Base-by-base conservation (phyloP, 2,113 vertebrate genomes). In the Sylvia atricapilla region DNA sequence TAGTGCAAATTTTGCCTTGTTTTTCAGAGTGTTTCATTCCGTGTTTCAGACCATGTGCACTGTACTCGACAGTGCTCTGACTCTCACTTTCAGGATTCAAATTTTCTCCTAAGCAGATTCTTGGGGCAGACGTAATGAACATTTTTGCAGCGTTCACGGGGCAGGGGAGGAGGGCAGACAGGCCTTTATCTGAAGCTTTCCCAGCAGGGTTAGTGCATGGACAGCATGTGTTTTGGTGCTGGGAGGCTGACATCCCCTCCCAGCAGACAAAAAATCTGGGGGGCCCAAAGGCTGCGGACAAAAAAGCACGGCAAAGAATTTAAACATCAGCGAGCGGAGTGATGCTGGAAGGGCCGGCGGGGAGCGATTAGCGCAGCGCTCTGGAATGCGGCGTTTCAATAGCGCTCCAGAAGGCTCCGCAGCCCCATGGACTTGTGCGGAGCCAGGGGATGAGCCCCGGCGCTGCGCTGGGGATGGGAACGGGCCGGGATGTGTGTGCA, bases 331-430 rank as follows among this genome's bases (percentile, higher is more conserved):
- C 3, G 8, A 86, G 6, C 0, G 81, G 77, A 87, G 93, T 17
- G 92, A 33, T 93, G 82, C 43, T 46, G 85, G 79, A 96, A 96
- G 94, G 85, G 79, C 90, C 14, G 79, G 76, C 78, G 67, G 66
- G 78, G 49, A 93, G 79, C 41, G 47, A 96, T 97, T 70, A 97
- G 88, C 70, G 1, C 31, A 96, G 95, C 4, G 44, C 76, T 93
- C 76, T 94, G 96, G 96, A 96, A 97, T 95, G 96, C 3, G 60
- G 82, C 13, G 0, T 15, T 93, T 94, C 96, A 91, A 90, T 75
- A 92, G 94, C 70, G 35, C 90, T 95, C 90, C 94, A 91, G 92
- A 95, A 59, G 62, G 84, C 91, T 94, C 95, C 11, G 94, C 94
- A 88, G 91, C 85, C 82, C 92, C 75, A 77, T 23, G 83, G 90